phyloP scores from a whole-genome alignment of 2,888 invertebrate species.

The Himalopsyche japonica region DNA sequence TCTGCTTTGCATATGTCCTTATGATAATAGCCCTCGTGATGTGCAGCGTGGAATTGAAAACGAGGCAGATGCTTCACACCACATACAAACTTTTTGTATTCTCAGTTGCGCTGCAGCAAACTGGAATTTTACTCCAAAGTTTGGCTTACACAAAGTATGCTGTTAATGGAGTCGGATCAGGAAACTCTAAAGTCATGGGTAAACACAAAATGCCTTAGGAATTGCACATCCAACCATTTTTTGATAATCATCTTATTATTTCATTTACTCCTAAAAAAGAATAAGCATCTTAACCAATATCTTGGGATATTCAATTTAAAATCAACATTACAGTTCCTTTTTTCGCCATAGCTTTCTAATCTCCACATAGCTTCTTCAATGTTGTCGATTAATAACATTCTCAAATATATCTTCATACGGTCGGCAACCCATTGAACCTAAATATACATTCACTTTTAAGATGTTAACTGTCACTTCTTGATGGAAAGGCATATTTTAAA shows the following conservation, averaged over 20 bases:
- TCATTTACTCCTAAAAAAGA: neutral
- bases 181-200: constrained; percentile 56
- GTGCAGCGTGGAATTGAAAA: constrained; percentile 75
- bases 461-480: no score
- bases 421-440: no score
- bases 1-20: constrained; percentile 72
- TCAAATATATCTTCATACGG: neutral
- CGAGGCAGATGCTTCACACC: constrained; percentile 80
- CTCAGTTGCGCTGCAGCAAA: constrained; percentile 76
- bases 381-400: no score
- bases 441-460: no score
- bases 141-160: constrained; percentile 79
- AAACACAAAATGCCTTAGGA: constrained; percentile 6
- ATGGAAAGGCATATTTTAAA: no score
- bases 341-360: no score
- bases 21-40: constrained; percentile 73
- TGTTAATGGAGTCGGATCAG: constrained; percentile 68
- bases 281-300: no score
- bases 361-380: no score
- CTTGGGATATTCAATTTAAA: no score
- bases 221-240: neutral
- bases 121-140: constrained; percentile 64
- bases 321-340: no score
- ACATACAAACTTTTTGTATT: constrained; percentile 85
- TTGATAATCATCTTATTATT: no score